These are phyloP conservation scores for Chrysotoxum bicinctum DNA, from an alignment of 2,888 invertebrate genomes.

Conservation along the genomic window DNA sequence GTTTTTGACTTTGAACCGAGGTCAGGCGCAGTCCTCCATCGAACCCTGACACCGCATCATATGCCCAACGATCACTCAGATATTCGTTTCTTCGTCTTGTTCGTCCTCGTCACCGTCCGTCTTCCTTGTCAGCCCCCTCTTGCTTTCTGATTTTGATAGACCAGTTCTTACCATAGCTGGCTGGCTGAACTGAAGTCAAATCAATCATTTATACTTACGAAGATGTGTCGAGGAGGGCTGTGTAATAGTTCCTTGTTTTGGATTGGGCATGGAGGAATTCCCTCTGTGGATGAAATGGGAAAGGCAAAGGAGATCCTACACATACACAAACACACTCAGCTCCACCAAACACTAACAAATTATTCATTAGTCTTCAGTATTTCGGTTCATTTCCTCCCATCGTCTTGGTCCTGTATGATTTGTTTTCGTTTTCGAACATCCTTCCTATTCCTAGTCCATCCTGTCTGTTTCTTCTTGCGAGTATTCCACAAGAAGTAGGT, in stretches of 20 bases:
- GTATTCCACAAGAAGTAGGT: neutral
- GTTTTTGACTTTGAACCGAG: neutral
- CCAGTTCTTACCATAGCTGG: neutral
- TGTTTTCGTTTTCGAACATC: conserved; percentile 47
- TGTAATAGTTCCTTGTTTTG: conserved; percentile 32
- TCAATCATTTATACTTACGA: conserved; percentile 69
- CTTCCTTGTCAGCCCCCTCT: conserved; percentile 8
- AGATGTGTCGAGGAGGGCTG: conserved; percentile 22
- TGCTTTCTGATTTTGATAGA: conserved; percentile 34
- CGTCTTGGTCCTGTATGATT: conserved; percentile 29
- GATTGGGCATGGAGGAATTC: neutral
- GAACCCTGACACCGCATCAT: conserved; percentile 64
- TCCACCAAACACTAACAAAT: conserved; percentile 61
- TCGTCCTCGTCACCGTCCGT: neutral
- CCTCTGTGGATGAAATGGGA: conserved; percentile 24
- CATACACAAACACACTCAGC: conserved; percentile 10
- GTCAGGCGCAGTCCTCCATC: conserved; percentile 25
- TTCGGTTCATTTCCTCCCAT: conserved; percentile 68
- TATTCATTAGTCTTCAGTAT: conserved; percentile 71
- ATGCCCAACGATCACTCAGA: conserved; percentile 51
- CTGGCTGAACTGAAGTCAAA: conserved; percentile 45
- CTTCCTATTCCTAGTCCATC: conserved; percentile 30
- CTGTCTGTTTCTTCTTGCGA: conserved; percentile 23
- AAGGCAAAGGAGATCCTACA: neutral
- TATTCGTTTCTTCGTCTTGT: conserved; percentile 32